A percentile compares a stretch with the other conserved stretches of the same genome.
phyloP scores from a whole-genome alignment of 2,888 invertebrate genomes.

The Eupithecia subfuscata region DNA sequence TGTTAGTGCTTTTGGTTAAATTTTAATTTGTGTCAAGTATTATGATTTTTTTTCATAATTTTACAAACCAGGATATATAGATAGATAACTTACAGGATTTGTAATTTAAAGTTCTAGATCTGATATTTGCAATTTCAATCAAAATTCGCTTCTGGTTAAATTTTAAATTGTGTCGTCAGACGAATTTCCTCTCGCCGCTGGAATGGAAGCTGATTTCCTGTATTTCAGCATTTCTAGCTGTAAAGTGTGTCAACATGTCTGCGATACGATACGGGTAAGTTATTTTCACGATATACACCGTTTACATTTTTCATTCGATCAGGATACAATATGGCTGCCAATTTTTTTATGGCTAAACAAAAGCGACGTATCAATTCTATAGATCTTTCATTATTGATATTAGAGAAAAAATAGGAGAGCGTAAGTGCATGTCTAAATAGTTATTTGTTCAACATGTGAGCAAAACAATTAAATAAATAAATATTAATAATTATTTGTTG shows the following conservation, averaged over 20 bases:
- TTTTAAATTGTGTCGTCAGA: constrained; percentile 21
- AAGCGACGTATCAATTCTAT: not conserved
- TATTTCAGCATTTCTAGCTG: constrained; percentile 21
- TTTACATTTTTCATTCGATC: constrained; percentile 18
- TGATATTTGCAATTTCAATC: not conserved
- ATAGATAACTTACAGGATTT: no score
- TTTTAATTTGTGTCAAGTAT: constrained; percentile 11
- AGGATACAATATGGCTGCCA: constrained; percentile 18
- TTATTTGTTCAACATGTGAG: no score
- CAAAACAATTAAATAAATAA: no score
- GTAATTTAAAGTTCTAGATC: not conserved
- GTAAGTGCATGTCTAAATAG: no score
- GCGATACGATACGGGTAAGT: constrained; percentile 26
- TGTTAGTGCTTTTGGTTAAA: no score
- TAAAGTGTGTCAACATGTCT: constrained; percentile 36
- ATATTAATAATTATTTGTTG: no score
- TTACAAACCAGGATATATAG: not conserved
- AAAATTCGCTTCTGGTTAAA: constrained; percentile 1
- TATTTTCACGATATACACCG: constrained; percentile 20
- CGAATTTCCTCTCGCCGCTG: constrained; percentile 31
- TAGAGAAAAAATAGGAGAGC: not conserved
- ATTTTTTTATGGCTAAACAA: not conserved
- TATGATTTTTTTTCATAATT: no score
- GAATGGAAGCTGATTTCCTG: constrained; percentile 39
- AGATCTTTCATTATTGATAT: not conserved